These are phyloP conservation scores for Heliconius congener DNA, from an alignment of 1,140 invertebrate species.

Conservation along the genomic window DNA sequence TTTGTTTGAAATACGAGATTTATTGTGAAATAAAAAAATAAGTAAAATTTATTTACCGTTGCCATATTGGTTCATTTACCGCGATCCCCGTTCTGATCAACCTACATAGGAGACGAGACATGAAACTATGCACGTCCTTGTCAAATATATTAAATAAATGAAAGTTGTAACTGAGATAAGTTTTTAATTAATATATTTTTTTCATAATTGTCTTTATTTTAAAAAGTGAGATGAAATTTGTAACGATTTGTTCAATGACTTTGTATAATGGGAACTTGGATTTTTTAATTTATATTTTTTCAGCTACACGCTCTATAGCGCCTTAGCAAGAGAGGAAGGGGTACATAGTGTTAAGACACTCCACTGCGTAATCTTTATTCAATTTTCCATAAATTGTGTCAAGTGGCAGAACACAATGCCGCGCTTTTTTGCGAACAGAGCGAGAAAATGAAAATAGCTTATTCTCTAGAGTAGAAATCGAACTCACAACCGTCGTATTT, in stretches of 20 bases:
- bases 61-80: slow-evolving; percentile 39
- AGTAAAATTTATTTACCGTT: slow-evolving; percentile 40
- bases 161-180: slow-evolving; percentile 16
- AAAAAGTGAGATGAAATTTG: slow-evolving; percentile 41
- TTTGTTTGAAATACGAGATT: neutral
- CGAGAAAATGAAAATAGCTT: no score
- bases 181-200: neutral
- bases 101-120: slow-evolving; percentile 27
- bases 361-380: no score
- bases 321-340: neutral
- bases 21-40: neutral
- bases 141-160: slow-evolving; percentile 9
- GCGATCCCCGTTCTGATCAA: slow-evolving; percentile 30
- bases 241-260: neutral
- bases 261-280: neutral
- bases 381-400: no score
- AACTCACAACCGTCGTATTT: no score
- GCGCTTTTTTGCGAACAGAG: no score
- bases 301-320: no score
- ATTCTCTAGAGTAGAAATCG: no score
- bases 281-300: neutral
- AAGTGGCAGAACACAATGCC: no score
- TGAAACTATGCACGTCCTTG: slow-evolving; percentile 23
- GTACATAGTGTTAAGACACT: neutral
- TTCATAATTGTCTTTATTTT: slow-evolving; percentile 29